Evolutionary conservation across 2,113 vertebrate species (phyloP).

Genomic region (Bubo blakistoni): DNA sequence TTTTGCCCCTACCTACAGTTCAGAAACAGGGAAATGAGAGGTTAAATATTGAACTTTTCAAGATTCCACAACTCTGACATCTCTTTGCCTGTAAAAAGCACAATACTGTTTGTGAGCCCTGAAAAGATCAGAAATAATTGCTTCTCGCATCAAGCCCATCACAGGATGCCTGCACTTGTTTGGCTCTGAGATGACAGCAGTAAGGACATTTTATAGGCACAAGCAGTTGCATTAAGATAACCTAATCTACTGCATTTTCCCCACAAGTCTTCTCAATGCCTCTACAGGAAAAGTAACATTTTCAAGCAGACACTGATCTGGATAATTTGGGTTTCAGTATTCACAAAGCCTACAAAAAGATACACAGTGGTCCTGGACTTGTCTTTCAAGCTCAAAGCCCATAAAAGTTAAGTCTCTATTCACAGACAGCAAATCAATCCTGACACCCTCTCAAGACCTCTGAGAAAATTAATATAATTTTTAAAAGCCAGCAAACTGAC

Average conservation of each 20-base stretch:
- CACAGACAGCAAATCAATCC: conserved; percentile 12
- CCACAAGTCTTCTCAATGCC: neutral
- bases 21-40: neutral
- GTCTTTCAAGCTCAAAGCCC: neutral
- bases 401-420: neutral
- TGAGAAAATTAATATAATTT: conserved; percentile 35
- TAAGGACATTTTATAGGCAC: neutral
- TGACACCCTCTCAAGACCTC: neutral
- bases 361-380: neutral
- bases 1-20: neutral
- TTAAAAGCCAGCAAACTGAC: conserved; percentile 21
- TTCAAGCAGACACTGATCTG: neutral
- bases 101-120: neutral
- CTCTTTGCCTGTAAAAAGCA: neutral
- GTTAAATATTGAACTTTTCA: neutral
- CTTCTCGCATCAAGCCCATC: neutral
- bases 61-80: neutral
- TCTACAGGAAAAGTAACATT: neutral
- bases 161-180: neutral
- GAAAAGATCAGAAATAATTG: neutral
- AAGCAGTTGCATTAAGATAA: neutral
- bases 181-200: neutral
- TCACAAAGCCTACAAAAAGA: neutral
- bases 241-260: neutral
- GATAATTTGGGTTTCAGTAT: neutral